Evolutionary conservation across 2,888 invertebrate species (phyloP), one percentile per base, ranked within the genome.

Genomic region (Nemotelus nigrinus): DNA sequence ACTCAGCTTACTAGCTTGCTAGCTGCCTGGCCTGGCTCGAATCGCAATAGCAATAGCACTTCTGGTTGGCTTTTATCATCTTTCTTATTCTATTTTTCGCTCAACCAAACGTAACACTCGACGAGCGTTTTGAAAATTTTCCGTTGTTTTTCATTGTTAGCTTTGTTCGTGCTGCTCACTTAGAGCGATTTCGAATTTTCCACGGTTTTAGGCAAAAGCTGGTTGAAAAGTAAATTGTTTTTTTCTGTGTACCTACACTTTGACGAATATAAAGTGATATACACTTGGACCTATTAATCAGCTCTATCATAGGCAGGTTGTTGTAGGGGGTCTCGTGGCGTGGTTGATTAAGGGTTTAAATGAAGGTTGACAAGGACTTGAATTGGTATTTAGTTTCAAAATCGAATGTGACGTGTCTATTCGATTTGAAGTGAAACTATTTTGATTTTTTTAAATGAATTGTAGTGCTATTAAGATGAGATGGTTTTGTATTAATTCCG

Each of bases 101-200:
- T 76, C 57, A 76, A 65, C 76, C 76, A 76, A 76, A 76, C 74
- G 74, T 60, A 63, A 63, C 74, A 74, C 74, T 74, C 74, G 60
- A 74, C 74, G 50, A 74, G 63, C 74, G 63, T 74, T 74, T 74
- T 74, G 74, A 63, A 74, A 60, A 74, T 48, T 57, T 58, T 57
- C 74, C 63, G 48, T 74, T 60, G 60, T 74, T 48, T 74, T 74
- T 74, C 47, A 74, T 60, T 74, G 74, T 74, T 57, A 48, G 74
- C 74, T 74, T 74, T 74, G 74, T 74, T 74, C 50, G 10, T 74
- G 74, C 74, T 74, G 74, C 48, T 74, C 74, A 74, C 74, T 74
- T 74, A 74, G 74, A 63, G 63, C 63, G 48, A 41, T 60, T 74
- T 44, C 57, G 48, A 60, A 50, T 74, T 74, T 74, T 74, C 74